Evolutionary conservation across 2,888 invertebrate species (phyloP), one percentile per base, ranked within the genome.

Genomic region (Phania funesta): DNA sequence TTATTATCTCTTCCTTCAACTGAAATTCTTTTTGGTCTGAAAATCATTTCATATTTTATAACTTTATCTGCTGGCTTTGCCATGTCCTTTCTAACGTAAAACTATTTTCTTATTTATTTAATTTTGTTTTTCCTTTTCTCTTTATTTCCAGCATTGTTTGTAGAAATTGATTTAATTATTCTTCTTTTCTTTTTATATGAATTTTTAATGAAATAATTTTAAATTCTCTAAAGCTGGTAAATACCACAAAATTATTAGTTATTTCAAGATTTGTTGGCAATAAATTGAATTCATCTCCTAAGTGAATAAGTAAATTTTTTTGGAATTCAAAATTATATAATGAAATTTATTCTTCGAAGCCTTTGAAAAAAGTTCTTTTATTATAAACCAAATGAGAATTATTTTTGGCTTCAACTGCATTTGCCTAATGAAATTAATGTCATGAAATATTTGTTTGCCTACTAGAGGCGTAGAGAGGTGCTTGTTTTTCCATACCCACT

Each of bases 111-210:
- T 44, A 46, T 54, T 64, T 60, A 26, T 26, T 22, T 52, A 41
- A 48, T 54, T 56, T 48, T 46, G 18, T 18, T 56, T 54, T 46
- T 35, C n/a, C 18, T 20, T 20, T 35, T 35, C 2, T 22, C 2
- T 35, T 58, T 13, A 32, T 54, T 70, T 20, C 41, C 13, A 13
- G 46, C 5, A 67, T 76, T 67, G 76, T 76, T 58, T 67, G 29
- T 18, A 29, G 58, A 58, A 67, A 67, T 60, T 76, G 76, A 60
- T 68, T 68, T 76, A 41, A 75, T 67, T 76, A 75, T 50, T 67
- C 35, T 44, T 41, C 4, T 60, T 2, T 24, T 50, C 20, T 48
- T 38, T 70, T 16, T 18, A 16, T 38, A 38, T 58, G 26, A 64
- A 74, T 35, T 52, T 62, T 62, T 73, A 73, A 73, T 62, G 29